Evolutionary conservation across 2,888 invertebrate genomes (phyloP), one percentile per base, ranked within the genome.

Genomic region (Eupithecia inturbata): DNA sequence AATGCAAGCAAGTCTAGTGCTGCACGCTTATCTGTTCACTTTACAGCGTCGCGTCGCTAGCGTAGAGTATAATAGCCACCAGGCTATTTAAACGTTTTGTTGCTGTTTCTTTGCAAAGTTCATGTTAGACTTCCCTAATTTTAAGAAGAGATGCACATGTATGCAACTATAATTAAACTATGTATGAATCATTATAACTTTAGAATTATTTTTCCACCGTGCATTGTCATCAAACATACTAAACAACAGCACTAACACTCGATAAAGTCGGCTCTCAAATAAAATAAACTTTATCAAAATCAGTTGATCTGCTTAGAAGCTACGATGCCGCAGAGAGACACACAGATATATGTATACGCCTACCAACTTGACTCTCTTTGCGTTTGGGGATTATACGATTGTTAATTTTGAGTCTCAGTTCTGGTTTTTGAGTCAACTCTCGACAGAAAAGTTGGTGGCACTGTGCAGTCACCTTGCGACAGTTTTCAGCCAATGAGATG

Each of bases 401-500:
- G 19, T 45, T 1, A 6, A 45, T 45, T 19, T 45, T 6, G 19
- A 16, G 19, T 19, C 45, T 45, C 41, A 5, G n/a, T 49, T 49
- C 49, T 49, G 49, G 16, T 45, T 45, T 45, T 45, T n/a, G n/a
- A n/a, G n/a, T n/a, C n/a, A n/a, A n/a, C n/a, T 36, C 45, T n/a
- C n/a, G n/a, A 53, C 49, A 53, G 49, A 22, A 53, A 57, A 12
- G 57, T 12, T 12, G 12, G 57, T 26, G 22, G 57, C 5, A 57
- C 57, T 57, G 1, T 14, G 26, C 22, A 26, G 26, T 57, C 12
- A 57, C 67, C 74, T 67, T 57, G 63, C 67, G 26, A 63, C 68
- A 75, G 41, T 75, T 75, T 77, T 73, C 45, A 71, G 19, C 74
- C 77, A 77, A 70, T 74, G 28, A 76, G 67, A 72, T 74, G 49